Evolutionary conservation across 2,888 invertebrate genomes (phyloP).

Genomic region (Agrochola macilenta): DNA sequence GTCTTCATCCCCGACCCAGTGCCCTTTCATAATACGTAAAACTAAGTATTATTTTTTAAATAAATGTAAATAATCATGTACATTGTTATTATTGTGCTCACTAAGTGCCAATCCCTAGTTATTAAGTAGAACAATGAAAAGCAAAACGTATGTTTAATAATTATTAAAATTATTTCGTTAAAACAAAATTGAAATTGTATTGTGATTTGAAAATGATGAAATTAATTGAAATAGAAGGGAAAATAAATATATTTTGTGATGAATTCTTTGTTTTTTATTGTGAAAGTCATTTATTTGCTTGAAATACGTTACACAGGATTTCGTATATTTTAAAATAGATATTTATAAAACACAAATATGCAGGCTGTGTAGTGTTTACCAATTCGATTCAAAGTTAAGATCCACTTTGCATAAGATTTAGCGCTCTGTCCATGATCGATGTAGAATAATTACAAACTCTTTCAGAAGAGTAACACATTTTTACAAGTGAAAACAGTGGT

Average conservation of each 20-base stretch:
- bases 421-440: not conserved
- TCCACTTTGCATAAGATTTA: not conserved
- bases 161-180: constrained; percentile 64
- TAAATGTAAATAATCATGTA: constrained; percentile 73
- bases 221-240: constrained; percentile 72
- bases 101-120: constrained; percentile 86
- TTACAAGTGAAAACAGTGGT: not conserved
- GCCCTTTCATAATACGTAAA: constrained; percentile 63
- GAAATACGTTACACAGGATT: too few species aligned
- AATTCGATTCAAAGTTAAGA: not conserved
- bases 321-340: too few species aligned
- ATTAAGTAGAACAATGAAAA: constrained; percentile 81
- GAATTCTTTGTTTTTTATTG: constrained; percentile 57
- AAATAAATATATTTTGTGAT: constrained; percentile 82
- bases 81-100: constrained; percentile 83
- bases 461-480: not conserved
- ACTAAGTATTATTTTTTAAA: constrained; percentile 62
- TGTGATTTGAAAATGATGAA: constrained; percentile 83
- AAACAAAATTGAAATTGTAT: constrained; percentile 67
- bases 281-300: too few species aligned
- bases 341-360: too few species aligned
- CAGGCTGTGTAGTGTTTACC: not conserved
- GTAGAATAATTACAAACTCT: not conserved
- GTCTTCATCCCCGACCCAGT: constrained; percentile 35
- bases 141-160: constrained; percentile 42